phyloP scores from a whole-genome alignment of 2,113 vertebrate genomes.

The Chaenogobius annularis region DNA sequence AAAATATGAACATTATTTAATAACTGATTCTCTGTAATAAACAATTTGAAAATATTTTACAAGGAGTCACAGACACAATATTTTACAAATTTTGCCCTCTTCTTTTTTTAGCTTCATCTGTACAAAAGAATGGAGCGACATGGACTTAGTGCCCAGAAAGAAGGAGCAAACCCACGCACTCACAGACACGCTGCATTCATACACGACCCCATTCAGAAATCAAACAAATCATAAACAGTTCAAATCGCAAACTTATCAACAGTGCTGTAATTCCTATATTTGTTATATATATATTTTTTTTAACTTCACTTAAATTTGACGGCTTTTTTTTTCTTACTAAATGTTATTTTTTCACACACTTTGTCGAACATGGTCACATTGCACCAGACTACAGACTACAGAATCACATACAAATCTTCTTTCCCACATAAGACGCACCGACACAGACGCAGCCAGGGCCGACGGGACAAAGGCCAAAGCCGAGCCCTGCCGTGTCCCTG shows the following conservation, averaged over 20 bases:
- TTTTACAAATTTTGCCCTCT: slow-evolving; percentile 94
- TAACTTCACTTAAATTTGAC: slow-evolving; percentile 71
- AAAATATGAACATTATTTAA: slow-evolving; percentile 99
- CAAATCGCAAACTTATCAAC: slow-evolving; percentile 78
- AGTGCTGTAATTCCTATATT: slow-evolving; percentile 74
- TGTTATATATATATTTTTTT: slow-evolving; percentile 49
- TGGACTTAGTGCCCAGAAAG: slow-evolving; percentile 74
- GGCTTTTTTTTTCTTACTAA: slow-evolving; percentile 65
- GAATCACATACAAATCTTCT: slow-evolving; percentile 89
- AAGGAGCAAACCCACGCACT: slow-evolving; percentile 72
- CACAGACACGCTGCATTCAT: slow-evolving; percentile 47
- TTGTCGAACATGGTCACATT: slow-evolving; percentile 83
- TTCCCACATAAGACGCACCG: slow-evolving; percentile 85
- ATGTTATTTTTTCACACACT: slow-evolving; percentile 73
- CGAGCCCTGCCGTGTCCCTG: slow-evolving; percentile 45
- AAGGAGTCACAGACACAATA: slow-evolving; percentile 99
- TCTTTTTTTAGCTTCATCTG: slow-evolving; percentile 85
- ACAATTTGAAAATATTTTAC: slow-evolving; percentile 99
- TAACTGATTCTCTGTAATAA: slow-evolving; percentile 99
- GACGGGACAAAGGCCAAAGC: slow-evolving; percentile 44
- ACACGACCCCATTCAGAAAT: slow-evolving; percentile 56
- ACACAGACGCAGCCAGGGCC: slow-evolving; percentile 81
- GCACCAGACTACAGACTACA: slow-evolving; percentile 99
- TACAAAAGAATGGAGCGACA: slow-evolving; percentile 91
- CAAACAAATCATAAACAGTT: slow-evolving; percentile 59